A percentile compares a stretch with the other conserved stretches of the same genome.
Conservation (phyloP, 1,140 invertebrate genomes). For the Cherax destructor region DNA sequence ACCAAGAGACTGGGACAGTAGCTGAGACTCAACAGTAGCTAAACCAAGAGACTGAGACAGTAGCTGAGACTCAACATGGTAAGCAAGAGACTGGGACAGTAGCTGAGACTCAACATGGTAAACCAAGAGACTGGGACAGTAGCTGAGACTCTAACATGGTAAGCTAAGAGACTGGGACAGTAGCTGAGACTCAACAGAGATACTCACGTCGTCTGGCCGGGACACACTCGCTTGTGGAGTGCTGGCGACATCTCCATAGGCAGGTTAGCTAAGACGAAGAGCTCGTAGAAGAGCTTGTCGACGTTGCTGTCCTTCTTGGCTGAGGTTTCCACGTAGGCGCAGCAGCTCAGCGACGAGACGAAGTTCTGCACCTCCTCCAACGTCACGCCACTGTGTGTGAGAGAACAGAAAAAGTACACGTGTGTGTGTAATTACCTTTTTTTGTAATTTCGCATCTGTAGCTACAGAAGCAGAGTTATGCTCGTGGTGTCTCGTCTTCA, state of each 20-base stretch:
- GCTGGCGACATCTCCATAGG: slow-evolving; percentile 92
- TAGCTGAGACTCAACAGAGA: not conserved
- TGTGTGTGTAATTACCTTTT: not conserved
- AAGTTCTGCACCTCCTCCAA: slow-evolving; percentile 56
- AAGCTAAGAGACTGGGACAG: no score
- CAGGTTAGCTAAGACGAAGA: slow-evolving; percentile 86
- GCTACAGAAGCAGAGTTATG: no score
- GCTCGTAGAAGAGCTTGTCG: slow-evolving; percentile 87
- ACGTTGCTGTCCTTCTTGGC: slow-evolving; percentile 87
- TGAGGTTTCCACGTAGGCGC: slow-evolving; percentile 88
- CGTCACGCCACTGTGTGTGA: slow-evolving; percentile 18
- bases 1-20: no score
- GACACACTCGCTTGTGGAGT: slow-evolving; percentile 80
- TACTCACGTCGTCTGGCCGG: slow-evolving; percentile 72
- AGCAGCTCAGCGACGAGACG: slow-evolving; percentile 75
- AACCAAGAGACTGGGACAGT: no score
- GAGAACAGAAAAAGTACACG: not conserved
- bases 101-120: no score
- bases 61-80: no score
- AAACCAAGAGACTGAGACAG: no score
- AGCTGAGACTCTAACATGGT: no score
- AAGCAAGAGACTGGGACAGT: no score
- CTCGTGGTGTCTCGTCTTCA: no score
- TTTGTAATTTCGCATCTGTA: not conserved
- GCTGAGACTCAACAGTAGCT: no score